These are phyloP conservation scores for Thumatha senex DNA, from an alignment of 2,888 invertebrate species.

Conservation along the genomic window DNA sequence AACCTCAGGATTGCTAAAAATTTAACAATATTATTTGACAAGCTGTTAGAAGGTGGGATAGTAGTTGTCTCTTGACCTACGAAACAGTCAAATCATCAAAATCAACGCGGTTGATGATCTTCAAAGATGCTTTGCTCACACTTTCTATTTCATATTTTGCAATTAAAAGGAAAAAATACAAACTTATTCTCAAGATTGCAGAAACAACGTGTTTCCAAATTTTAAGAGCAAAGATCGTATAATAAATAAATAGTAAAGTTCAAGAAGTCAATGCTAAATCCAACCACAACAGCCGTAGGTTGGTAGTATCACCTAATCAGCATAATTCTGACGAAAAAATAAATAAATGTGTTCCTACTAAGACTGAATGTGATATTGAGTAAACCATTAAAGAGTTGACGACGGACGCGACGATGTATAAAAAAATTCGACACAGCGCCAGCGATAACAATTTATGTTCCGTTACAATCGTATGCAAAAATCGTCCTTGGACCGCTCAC, in stretches of 20 bases:
- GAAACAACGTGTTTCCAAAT: conserved; percentile 11
- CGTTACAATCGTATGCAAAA: conserved; percentile 71
- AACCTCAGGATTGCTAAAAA: no score
- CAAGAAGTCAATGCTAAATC: conserved; percentile 15
- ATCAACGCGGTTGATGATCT: no score
- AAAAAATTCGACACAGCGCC: conserved; percentile 36
- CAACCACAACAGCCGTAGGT: conserved; percentile 5
- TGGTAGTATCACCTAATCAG: conserved; percentile 11
- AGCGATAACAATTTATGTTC: conserved; percentile 53
- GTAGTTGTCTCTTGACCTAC: no score
- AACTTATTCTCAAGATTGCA: neutral
- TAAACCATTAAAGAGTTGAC: conserved; percentile 23
- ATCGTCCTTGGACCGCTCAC: conserved; percentile 71
- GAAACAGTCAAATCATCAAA: no score
- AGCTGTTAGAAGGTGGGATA: no score
- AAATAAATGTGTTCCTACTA: conserved; percentile 15
- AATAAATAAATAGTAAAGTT: conserved; percentile 20
- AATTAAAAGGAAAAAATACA: neutral
- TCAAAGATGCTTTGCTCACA: no score
- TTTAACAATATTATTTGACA: no score
- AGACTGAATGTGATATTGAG: conserved; percentile 20
- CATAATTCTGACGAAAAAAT: conserved; percentile 19
- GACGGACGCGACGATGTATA: conserved; percentile 27
- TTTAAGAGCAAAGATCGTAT: conserved; percentile 3
- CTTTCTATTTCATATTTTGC: no score